Evolutionary conservation across 2,113 vertebrate genomes (phyloP).

Genomic region (human): DNA sequence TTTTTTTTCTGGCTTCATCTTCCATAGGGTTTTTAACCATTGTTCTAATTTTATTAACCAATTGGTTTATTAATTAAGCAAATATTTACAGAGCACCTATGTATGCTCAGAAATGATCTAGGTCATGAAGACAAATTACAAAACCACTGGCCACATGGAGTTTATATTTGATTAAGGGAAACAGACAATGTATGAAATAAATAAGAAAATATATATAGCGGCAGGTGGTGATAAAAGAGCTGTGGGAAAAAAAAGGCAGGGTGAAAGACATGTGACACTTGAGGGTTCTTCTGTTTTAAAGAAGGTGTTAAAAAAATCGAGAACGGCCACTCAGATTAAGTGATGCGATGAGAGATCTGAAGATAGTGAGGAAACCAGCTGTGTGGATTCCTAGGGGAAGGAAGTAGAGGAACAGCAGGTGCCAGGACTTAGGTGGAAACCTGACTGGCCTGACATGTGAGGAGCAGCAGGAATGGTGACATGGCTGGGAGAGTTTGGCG

Average conservation of each 20-base stretch:
- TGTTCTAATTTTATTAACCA: constrained; percentile 8
- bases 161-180: neutral
- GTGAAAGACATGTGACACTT: too few species aligned
- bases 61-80: neutral
- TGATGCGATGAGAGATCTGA: neutral
- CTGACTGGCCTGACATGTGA: neutral
- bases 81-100: neutral
- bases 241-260: neutral
- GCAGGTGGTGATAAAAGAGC: neutral
- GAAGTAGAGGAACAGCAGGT: neutral
- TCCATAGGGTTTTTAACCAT: neutral
- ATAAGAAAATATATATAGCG: neutral
- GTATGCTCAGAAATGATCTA: neutral
- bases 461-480: neutral
- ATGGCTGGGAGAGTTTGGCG: neutral
- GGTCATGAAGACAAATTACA: neutral
- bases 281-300: neutral
- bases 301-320: too few species aligned
- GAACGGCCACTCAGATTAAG: neutral
- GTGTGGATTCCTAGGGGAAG: too few species aligned
- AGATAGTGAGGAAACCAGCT: neutral
- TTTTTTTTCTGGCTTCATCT: neutral
- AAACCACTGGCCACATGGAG: neutral
- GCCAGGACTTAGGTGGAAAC: neutral
- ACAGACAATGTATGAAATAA: neutral